A percentile compares a stretch with the other conserved stretches of the same genome.
Conservation (phyloP, 2,888 invertebrate genomes). For the Sphinx pinastri region DNA sequence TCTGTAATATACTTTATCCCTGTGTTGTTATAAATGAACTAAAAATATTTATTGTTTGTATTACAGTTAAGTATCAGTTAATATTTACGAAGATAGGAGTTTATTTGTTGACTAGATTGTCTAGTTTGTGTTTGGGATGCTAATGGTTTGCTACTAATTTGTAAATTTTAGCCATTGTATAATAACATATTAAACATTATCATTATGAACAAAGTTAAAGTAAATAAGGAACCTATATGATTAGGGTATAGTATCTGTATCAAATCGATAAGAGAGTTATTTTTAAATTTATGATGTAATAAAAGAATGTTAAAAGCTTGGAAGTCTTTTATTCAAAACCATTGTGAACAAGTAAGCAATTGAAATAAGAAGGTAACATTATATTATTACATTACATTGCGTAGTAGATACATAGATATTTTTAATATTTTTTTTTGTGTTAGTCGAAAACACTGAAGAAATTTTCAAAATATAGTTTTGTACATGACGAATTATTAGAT, state of each 20-base stretch:
- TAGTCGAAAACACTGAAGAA: background rate
- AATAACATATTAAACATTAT: constrained; percentile 44
- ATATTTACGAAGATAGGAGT: background rate
- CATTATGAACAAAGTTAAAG: constrained; percentile 61
- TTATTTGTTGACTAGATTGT: background rate
- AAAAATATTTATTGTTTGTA: background rate
- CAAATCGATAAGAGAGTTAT: constrained; percentile 56
- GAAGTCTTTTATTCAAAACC: background rate
- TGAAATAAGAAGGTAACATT: too few species aligned
- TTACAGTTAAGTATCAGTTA: background rate
- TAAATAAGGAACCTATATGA: constrained; percentile 51
- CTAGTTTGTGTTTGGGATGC: constrained; percentile 7
- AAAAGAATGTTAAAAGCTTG: constrained; percentile 52
- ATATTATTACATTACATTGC: too few species aligned
- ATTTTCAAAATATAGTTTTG: constrained; percentile 33
- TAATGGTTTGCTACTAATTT: constrained; percentile 24
- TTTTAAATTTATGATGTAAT: constrained; percentile 68
- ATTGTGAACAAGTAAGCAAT: background rate
- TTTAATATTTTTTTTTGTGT: background rate
- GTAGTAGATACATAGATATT: background rate
- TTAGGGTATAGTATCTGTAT: constrained; percentile 41
- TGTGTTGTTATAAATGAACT: background rate
- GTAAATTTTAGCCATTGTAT: constrained; percentile 29
- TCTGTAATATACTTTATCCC: background rate
- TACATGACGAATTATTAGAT: constrained; percentile 36